These are phyloP conservation scores for Wasmannia auropunctata DNA, from an alignment of 1,140 invertebrate species.

Conservation along the genomic window DNA sequence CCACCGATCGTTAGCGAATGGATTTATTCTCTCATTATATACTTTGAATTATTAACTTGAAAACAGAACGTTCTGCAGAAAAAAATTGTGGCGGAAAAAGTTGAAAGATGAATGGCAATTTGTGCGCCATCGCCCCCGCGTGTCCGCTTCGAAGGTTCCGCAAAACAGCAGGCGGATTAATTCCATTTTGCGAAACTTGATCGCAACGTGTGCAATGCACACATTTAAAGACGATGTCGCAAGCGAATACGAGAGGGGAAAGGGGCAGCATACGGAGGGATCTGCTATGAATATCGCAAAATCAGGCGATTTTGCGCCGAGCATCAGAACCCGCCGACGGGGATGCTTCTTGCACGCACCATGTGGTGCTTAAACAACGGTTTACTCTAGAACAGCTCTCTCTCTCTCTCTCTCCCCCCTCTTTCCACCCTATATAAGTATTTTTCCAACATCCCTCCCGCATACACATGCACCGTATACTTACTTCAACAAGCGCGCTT, in stretches of 20 bases:
- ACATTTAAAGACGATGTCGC: neutral
- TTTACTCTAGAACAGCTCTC: neutral
- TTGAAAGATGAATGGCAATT: neutral
- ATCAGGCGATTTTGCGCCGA: constrained; percentile 7
- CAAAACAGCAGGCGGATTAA: constrained; percentile 24
- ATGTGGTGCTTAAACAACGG: constrained; percentile 19
- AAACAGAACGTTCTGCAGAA: neutral
- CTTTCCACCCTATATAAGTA: constrained; percentile 27
- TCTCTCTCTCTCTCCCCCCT: no score
- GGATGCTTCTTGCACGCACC: constrained; percentile 39
- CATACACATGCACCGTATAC: neutral
- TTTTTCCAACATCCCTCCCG: constrained; percentile 23
- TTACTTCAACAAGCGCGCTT: neutral
- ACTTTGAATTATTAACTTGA: constrained; percentile 6
- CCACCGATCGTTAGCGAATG: neutral
- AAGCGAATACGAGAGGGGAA: neutral
- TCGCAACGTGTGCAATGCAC: neutral
- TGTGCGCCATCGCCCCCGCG: neutral
- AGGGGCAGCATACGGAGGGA: neutral
- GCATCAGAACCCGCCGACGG: neutral
- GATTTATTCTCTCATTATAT: neutral
- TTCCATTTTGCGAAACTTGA: constrained; percentile 46
- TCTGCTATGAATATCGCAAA: constrained; percentile 24
- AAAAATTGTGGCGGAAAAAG: neutral
- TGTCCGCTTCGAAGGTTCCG: neutral